Percentiles rank a stretch among this genome's conserved stretches.
Evolutionary conservation across 2,113 vertebrate species (phyloP).

Genomic region (Indri indri): DNA sequence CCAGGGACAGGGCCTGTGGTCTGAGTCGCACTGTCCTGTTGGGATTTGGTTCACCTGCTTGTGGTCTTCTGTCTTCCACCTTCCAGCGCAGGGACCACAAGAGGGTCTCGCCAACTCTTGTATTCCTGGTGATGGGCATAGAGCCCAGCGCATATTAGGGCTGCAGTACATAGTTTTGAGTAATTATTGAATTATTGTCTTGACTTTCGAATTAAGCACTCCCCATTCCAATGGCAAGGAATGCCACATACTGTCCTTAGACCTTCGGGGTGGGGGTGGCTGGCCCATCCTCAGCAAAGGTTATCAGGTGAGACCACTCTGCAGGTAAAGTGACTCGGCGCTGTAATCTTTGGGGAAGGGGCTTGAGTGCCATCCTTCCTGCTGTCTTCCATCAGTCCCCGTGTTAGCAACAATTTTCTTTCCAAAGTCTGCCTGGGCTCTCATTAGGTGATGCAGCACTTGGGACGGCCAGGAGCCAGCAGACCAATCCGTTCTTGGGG

Average conservation of each 20-base stretch:
- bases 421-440: background rate
- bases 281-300: too few relatives aligned
- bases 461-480: background rate
- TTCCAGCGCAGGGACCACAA: fast-evolving
- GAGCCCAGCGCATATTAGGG: fast-evolving
- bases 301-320: background rate
- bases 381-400: fast-evolving
- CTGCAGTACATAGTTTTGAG: fast-evolving
- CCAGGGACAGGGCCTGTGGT: too few relatives aligned
- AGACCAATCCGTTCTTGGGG: background rate
- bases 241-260: fast-evolving
- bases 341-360: background rate
- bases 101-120: background rate
- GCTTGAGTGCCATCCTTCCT: fast-evolving
- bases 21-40: fast-evolving
- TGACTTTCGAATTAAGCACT: background rate
- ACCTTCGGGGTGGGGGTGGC: fast-evolving
- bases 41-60: fast-evolving
- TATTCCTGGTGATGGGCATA: background rate
- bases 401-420: fast-evolving
- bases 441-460: background rate
- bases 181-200: background rate
- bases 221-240: background rate
- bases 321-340: background rate
- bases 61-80: background rate